Percentiles rank a stretch among this genome's conserved stretches.
phyloP scores from a whole-genome alignment of 1,140 invertebrate species.

The Telenomus remus region DNA sequence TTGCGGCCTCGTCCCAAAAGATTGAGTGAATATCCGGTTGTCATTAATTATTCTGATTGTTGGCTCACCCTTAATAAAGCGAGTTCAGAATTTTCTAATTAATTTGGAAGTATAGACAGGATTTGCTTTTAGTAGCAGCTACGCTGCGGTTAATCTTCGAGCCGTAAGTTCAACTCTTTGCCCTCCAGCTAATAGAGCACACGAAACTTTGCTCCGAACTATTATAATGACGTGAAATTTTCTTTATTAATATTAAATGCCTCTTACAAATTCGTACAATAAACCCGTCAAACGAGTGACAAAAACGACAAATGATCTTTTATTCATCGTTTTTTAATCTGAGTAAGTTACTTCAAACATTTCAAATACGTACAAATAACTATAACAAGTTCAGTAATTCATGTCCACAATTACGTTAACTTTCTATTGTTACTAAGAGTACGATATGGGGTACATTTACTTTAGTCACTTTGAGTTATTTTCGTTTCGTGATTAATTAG shows the following conservation, averaged over 20 bases:
- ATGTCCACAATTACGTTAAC: no score
- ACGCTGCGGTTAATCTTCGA: conserved; percentile 18
- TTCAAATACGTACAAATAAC: no score
- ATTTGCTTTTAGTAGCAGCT: background rate
- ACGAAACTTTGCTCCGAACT: background rate
- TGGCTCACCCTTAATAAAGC: conserved; percentile 1
- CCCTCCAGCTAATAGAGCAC: background rate
- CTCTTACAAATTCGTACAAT: background rate
- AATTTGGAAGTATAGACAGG: conserved; percentile 7
- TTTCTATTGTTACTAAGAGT: no score
- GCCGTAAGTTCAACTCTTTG: conserved; percentile 14
- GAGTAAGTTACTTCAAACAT: no score
- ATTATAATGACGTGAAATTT: conserved; percentile 9
- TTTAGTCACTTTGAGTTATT: no score
- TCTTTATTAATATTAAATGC: conserved; percentile 2
- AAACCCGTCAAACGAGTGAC: no score
- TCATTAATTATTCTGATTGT: conserved; percentile 22
- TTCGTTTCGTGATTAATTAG: no score
- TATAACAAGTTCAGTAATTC: no score
- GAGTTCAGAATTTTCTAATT: conserved; percentile 17
- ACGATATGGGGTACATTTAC: no score
- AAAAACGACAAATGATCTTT: no score
- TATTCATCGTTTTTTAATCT: no score
- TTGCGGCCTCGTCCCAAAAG: conserved; percentile 3
- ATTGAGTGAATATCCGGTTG: conserved; percentile 10